These are phyloP conservation scores for Hippocampus guttulatus DNA, from an alignment of 2,113 vertebrate genomes.

Conservation along the genomic window DNA sequence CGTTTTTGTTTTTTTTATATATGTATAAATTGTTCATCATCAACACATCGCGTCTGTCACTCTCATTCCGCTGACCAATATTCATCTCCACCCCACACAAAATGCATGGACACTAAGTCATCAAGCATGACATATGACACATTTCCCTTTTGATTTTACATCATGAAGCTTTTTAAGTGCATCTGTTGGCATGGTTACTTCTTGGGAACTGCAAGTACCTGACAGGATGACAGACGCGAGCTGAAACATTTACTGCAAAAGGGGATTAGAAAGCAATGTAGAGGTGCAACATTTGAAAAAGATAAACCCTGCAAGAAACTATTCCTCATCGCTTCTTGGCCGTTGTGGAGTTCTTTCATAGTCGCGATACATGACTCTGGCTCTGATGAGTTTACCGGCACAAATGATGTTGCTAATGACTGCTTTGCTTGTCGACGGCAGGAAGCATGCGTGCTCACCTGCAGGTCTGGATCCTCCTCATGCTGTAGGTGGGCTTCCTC, in stretches of 20 bases:
- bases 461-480: constrained; percentile 89
- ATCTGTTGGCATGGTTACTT: not conserved
- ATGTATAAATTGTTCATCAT: not conserved
- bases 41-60: not conserved
- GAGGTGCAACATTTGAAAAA: not conserved
- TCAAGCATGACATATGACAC: no score
- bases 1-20: not conserved
- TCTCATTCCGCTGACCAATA: not conserved
- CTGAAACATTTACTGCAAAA: constrained; percentile 3
- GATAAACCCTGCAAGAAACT: constrained; percentile 21
- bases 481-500: constrained; percentile 96
- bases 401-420: constrained; percentile 1
- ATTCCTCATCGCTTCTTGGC: constrained; percentile 13
- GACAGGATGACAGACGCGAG: not conserved
- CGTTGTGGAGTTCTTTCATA: not conserved
- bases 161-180: not conserved
- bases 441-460: constrained; percentile 67
- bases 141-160: not conserved
- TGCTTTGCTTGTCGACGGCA: not conserved
- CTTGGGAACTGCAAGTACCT: not conserved
- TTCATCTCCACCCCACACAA: not conserved
- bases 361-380: not conserved
- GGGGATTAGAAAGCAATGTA: constrained; percentile 5
- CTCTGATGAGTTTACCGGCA: constrained; percentile 6
- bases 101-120: not conserved